A percentile compares a stretch with the other conserved stretches of the same genome.
Evolutionary conservation across 1,140 invertebrate species (phyloP).

Genomic region (Panonychus citri): DNA sequence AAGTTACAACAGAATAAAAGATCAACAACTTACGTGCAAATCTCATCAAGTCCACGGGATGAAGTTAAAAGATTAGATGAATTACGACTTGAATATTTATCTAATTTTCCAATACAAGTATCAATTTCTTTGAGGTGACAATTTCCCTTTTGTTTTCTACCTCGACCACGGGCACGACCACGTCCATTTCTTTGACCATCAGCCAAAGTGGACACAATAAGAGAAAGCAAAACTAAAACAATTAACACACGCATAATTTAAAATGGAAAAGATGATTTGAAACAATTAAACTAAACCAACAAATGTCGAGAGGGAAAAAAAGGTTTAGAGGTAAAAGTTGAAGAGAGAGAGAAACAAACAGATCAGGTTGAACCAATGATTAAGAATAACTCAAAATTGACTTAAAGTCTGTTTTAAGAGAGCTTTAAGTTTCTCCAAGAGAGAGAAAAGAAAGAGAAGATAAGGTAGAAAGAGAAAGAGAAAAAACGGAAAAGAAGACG

Average conservation of each 20-base stretch:
- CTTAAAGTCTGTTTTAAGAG: neutral
- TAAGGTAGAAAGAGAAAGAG: neutral
- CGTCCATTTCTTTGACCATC: neutral
- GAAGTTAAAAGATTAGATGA: conserved; percentile 12
- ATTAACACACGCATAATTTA: neutral
- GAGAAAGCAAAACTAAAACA: neutral
- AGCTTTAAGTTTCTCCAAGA: neutral
- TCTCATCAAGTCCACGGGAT: conserved; percentile 14
- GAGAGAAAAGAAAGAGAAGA: neutral
- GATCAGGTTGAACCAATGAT: neutral
- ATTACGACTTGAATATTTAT: conserved; percentile 11
- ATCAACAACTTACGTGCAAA: conserved; percentile 15
- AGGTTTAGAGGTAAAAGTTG: neutral
- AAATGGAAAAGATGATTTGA: neutral
- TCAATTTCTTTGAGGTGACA: conserved; percentile 18
- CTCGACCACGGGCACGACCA: neutral
- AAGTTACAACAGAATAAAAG: neutral
- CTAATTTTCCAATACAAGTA: conserved; percentile 14
- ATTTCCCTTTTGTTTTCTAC: neutral
- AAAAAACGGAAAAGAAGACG: too few relatives aligned
- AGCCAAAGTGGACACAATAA: neutral
- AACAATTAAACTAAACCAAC: neutral
- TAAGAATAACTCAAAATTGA: neutral
- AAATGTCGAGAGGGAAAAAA: neutral
- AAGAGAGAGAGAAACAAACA: neutral